Base-by-base conservation (phyloP, 2,113 vertebrate genomes). In the Vulpes ferrilata region DNA sequence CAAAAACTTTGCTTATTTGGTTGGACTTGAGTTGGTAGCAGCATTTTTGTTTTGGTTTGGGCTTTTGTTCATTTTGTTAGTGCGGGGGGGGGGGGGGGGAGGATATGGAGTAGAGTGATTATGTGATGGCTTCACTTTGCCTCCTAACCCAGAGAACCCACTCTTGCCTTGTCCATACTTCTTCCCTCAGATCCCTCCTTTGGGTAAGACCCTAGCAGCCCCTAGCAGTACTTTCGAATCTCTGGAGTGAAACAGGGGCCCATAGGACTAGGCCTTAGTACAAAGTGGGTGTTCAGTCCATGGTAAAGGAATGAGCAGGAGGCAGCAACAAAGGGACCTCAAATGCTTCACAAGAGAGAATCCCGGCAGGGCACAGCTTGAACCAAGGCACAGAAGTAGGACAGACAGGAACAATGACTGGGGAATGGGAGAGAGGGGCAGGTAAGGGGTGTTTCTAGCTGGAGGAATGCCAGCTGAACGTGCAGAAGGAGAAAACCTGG, bases 1-100 rank as follows among this genome's bases (percentile, higher is more conserved):
- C 90, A 93, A 88, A 80, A 53, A 38, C 92, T 81, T 32, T 80
- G 65, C 60, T 64, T 91, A 76, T 93, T 96, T 81, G 81, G 59
- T 76, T 73, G 30, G 35, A 93, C 35, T 79, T 51, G 78, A 65
- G 35, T 95, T 94, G 53, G 35, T 48, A 73, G 51, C 43, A 85
- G 81, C 16, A 15, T 83, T 84, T 74, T 64, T 60, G 67, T 64
- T 90, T 93, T 62, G 62, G 38, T 86, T 89, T 87, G 69, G 81
- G 65, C 27, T 78, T 83, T 65, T 67, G 59, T 78, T 97, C 71
- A 27, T 97, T 65, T 82, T 82, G 88, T 88, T 73, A 48, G 27
- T 16, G 2, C 12, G 16, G 2, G 5, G 20, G 35, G n/a, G n/a
- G n/a, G n/a, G n/a, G n/a, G n/a, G n/a, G n/a, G n/a, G n/a, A n/a